Evolutionary conservation across 2,888 invertebrate genomes (phyloP).

Genomic region (Nomada hirtipes): DNA sequence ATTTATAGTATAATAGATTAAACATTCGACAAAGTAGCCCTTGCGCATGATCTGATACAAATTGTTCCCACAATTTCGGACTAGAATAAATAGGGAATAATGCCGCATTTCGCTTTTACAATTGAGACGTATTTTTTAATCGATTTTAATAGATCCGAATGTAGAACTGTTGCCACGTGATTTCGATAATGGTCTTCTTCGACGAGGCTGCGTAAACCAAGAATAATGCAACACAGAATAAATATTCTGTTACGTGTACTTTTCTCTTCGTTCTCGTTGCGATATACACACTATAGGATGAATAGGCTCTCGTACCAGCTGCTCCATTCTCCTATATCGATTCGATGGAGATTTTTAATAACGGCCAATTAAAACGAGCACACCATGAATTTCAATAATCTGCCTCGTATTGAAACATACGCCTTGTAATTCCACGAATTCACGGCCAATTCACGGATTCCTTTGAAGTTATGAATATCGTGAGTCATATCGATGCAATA

Average conservation of each 20-base stretch:
- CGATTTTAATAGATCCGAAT: background rate
- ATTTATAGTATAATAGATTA: no score
- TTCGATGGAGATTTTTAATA: slow-evolving; percentile 32
- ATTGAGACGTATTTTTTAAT: background rate
- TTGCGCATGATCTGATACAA: no score
- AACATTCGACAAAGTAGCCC: no score
- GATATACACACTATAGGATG: background rate
- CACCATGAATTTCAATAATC: slow-evolving; percentile 16
- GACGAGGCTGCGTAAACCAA: background rate
- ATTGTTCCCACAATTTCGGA: no score
- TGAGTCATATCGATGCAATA: background rate
- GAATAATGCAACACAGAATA: slow-evolving; percentile 4
- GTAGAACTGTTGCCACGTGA: background rate
- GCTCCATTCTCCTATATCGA: slow-evolving; percentile 7
- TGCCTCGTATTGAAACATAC: background rate
- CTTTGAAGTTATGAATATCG: background rate
- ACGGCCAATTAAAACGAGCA: slow-evolving; percentile 5
- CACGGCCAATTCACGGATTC: background rate
- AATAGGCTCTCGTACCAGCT: background rate
- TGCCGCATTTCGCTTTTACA: background rate
- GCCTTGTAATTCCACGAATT: background rate
- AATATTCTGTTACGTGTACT: slow-evolving; percentile 1
- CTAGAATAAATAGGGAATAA: no score
- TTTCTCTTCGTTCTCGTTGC: background rate
- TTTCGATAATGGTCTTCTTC: background rate